phyloP scores from a whole-genome alignment of 2,888 invertebrate genomes.

The Brenthis daphne region DNA sequence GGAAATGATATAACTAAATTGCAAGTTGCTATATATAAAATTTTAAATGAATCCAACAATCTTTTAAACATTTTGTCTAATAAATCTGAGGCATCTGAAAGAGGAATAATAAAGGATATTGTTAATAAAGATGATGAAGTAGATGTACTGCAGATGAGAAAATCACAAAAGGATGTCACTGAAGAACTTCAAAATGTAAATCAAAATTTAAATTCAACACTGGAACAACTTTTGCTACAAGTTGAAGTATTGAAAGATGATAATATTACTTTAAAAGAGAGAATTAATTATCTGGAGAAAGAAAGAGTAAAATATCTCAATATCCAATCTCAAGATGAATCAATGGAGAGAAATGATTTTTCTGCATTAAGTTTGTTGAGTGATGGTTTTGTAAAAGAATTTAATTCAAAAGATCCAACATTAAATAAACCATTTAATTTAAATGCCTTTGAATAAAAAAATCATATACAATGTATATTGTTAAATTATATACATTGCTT shows the following conservation, averaged over 20 bases:
- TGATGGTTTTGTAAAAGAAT: slow-evolving; percentile 28
- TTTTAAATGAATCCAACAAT: slow-evolving; percentile 86
- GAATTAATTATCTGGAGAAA: slow-evolving; percentile 80
- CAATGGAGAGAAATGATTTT: slow-evolving; percentile 50
- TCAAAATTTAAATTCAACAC: slow-evolving; percentile 79
- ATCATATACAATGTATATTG: background rate
- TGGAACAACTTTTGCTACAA: slow-evolving; percentile 84
- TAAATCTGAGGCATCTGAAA: slow-evolving; percentile 50
- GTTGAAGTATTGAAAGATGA: slow-evolving; percentile 86
- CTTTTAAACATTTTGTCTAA: slow-evolving; percentile 72
- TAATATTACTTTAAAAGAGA: slow-evolving; percentile 81
- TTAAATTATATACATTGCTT: too few relatives aligned
- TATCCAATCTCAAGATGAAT: slow-evolving; percentile 56
- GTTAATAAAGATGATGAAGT: slow-evolving; percentile 48
- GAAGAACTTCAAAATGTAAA: slow-evolving; percentile 86
- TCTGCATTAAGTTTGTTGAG: slow-evolving; percentile 41
- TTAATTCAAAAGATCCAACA: slow-evolving; percentile 28
- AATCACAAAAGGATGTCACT: slow-evolving; percentile 83
- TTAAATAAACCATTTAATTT: slow-evolving; percentile 45
- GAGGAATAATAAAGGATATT: slow-evolving; percentile 47
- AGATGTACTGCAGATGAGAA: slow-evolving; percentile 81
- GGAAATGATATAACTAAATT: slow-evolving; percentile 69
- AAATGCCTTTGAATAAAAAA: slow-evolving; percentile 44
- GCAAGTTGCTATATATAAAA: slow-evolving; percentile 83
- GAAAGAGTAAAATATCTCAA: slow-evolving; percentile 75